phyloP scores from a whole-genome alignment of 2,797 vertebrate genomes.

The Micrastur ruficollis region DNA sequence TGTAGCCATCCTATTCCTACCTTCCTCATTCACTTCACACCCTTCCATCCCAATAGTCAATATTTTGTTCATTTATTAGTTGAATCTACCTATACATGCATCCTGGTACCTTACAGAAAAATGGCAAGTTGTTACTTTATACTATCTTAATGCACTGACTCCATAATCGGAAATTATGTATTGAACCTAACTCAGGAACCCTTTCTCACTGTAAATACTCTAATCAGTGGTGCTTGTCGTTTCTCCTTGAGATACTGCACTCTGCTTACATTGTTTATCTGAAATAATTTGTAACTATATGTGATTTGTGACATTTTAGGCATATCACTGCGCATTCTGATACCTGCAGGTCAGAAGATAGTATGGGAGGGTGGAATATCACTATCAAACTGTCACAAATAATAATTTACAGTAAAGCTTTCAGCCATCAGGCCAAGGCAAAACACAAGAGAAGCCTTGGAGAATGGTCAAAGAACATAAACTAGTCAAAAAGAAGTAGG shows the following conservation, averaged over 20 bases:
- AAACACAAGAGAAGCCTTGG: not conserved
- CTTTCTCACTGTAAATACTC: not conserved
- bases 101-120: not conserved
- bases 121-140: not conserved
- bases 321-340: not conserved
- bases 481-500: not conserved
- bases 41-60: not conserved
- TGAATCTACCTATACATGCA: not conserved
- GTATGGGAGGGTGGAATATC: not conserved
- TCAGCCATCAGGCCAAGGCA: not conserved
- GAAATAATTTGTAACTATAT: not conserved
- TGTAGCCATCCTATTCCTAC: not conserved
- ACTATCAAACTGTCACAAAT: not conserved
- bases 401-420: slow-evolving; percentile 20
- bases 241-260: not conserved
- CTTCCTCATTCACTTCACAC: not conserved
- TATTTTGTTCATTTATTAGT: not conserved
- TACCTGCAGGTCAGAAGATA: slow-evolving; percentile 16
- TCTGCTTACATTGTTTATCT: not conserved
- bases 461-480: not conserved
- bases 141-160: not conserved
- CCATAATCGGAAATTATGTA: not conserved
- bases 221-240: not conserved
- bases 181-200: not conserved
- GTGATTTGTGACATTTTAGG: not conserved